Conservation (phyloP, 2,113 vertebrate genomes). For the Carassius carassius region DNA sequence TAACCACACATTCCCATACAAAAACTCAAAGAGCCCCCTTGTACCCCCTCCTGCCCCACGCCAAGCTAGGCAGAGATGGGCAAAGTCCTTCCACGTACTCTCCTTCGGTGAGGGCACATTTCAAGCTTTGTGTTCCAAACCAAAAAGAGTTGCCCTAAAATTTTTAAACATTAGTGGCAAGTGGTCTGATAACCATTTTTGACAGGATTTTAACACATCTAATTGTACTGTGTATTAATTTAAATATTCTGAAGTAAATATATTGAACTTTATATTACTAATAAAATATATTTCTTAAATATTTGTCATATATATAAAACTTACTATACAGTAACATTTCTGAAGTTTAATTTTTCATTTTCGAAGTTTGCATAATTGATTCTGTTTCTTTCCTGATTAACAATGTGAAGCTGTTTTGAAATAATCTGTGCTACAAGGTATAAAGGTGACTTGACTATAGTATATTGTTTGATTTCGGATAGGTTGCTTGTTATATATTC, state of each 20-base stretch:
- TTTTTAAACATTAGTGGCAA: conserved; percentile 37
- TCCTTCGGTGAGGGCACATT: conserved; percentile 46
- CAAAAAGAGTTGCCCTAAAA: conserved; percentile 18
- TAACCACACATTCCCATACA: conserved; percentile 55
- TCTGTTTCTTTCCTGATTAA: too few species aligned
- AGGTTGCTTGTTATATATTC: too few species aligned
- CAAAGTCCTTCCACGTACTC: conserved; percentile 40
- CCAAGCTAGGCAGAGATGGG: conserved; percentile 53
- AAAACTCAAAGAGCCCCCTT: conserved; percentile 50
- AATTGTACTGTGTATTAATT: too few species aligned
- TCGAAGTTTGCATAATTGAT: too few species aligned
- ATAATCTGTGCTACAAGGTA: too few species aligned
- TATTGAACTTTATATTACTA: neutral
- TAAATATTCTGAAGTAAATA: neutral
- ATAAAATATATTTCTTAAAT: too few species aligned
- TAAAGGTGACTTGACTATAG: too few species aligned
- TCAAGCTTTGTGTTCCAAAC: conserved; percentile 42
- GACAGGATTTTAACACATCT: conserved; percentile 19
- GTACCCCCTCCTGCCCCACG: conserved; percentile 47
- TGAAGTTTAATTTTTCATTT: too few species aligned
- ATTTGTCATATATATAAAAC: too few species aligned
- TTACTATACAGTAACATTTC: too few species aligned
- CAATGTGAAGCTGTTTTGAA: too few species aligned
- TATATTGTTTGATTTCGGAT: too few species aligned
- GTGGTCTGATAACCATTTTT: conserved; percentile 12